Evolutionary conservation across 2,888 invertebrate genomes (phyloP), one percentile per base, ranked within the genome.

Genomic region (Heliconius sara): DNA sequence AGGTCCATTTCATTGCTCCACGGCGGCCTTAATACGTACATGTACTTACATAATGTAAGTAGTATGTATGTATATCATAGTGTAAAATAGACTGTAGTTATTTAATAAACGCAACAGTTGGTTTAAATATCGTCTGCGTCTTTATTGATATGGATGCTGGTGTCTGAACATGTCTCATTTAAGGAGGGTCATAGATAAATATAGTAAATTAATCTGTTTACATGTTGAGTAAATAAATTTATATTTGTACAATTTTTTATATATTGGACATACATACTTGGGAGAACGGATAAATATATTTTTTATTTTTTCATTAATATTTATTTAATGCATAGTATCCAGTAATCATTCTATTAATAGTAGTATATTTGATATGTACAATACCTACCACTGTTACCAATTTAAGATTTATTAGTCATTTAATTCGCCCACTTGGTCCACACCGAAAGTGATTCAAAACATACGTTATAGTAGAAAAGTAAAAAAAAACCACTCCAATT

Each of bases 31-130:
- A 47, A 47, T 57, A 34, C 30, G 22, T 60, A 34, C 34, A 34
- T 39, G 27, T 27, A 27, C 27, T 27, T 27, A 27, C 39, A 71
- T 10, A 16, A 39, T 39, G 10, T 39, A 9, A 39, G 39, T 39
- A 39, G 39, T 39, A 39, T 39, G 10, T 39, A 39, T 10, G 39
- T 39, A 39, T 39, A 39, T 39, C 10, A 19, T 52, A 52, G 47
- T 47, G 52, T 27, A 22, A 34, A 39, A 63, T 22, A 70, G 70
- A 63, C 72, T 22, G 73, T 67, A 68, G 60, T 77, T 67, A 79
- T 77, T 80, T 80, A 80, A 77, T 77, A 80, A 77, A 63, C 77
- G 73, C 74, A 73, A 63, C 80, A 12, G 70, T 79, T 76, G 67
- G 34, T 72, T 76, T 79, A 76, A 79, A 72, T 77, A 77, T 77